phyloP scores from a whole-genome alignment of 2,113 vertebrate genomes.

The Dicerorhinus sumatrensis region DNA sequence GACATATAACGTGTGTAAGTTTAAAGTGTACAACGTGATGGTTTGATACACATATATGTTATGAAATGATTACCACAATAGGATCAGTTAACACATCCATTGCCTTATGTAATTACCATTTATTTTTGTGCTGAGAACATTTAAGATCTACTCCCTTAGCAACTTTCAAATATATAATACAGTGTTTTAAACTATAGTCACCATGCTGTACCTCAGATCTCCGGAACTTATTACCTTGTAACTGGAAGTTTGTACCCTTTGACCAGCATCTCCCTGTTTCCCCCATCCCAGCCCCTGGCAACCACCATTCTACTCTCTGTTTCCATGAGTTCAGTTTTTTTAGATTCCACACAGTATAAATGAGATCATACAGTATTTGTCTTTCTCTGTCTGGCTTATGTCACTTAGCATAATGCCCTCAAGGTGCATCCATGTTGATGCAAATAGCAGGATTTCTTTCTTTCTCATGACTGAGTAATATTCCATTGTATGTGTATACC shows the following conservation, averaged over 20 bases:
- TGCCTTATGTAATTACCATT: neutral
- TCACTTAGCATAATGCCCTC: neutral
- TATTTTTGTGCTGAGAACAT: neutral
- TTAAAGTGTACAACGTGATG: neutral
- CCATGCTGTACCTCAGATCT: neutral
- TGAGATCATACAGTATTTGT: neutral
- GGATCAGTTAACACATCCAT: neutral
- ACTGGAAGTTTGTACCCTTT: neutral
- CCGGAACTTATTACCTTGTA: neutral
- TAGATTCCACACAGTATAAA: neutral
- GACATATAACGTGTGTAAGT: neutral
- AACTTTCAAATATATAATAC: neutral
- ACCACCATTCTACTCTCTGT: neutral
- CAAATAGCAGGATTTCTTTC: neutral
- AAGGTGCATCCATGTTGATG: neutral
- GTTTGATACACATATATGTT: neutral
- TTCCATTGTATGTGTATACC: neutral
- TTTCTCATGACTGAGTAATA: neutral
- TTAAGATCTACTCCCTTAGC: neutral
- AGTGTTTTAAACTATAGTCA: neutral
- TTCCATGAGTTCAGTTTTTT: neutral
- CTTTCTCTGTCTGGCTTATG: neutral
- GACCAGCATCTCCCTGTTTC: neutral
- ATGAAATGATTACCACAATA: neutral
- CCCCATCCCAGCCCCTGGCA: neutral